These are phyloP conservation scores for Spongia lamella DNA, from an alignment of 37 sponge, comb jelly and placozoan genomes.

Conservation along the genomic window DNA sequence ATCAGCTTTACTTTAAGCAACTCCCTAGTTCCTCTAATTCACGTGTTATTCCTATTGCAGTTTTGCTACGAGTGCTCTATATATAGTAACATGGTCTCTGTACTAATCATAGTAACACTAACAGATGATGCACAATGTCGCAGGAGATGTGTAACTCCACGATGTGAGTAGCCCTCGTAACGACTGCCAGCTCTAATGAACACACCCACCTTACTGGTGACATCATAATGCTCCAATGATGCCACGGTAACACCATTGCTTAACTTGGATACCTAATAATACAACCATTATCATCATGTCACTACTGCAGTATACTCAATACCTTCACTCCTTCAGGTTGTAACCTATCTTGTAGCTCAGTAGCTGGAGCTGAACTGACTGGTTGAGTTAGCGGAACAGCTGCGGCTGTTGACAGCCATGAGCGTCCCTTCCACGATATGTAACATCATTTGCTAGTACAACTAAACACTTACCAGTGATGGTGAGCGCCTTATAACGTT, in stretches of 20 bases:
- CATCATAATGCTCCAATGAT: slow-evolving; percentile 61
- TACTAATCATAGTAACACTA: neutral
- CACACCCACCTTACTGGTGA: slow-evolving; percentile 35
- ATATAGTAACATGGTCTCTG: neutral
- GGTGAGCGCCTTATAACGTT: too few relatives aligned
- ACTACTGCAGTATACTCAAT: neutral
- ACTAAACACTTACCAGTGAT: too few relatives aligned
- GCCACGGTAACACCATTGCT: slow-evolving; percentile 78
- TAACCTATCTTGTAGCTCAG: neutral
- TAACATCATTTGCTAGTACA: too few relatives aligned
- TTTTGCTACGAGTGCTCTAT: slow-evolving; percentile 59
- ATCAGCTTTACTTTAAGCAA: slow-evolving; percentile 32
- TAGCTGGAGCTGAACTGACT: slow-evolving; percentile 6
- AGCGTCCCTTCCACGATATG: too few relatives aligned
- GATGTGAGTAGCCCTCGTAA: slow-evolving; percentile 62
- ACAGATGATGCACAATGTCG: slow-evolving; percentile 77
- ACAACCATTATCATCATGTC: neutral
- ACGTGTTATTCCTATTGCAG: slow-evolving; percentile 58
- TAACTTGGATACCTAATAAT: slow-evolving; percentile 57
- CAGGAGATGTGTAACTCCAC: slow-evolving; percentile 78
- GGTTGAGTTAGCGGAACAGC: slow-evolving; percentile 56
- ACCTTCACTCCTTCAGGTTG: slow-evolving; percentile 61
- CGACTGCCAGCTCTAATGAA: slow-evolving; percentile 80
- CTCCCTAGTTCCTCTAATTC: slow-evolving; percentile 71
- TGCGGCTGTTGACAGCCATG: too few relatives aligned